Evolutionary conservation across 2,797 vertebrate species (phyloP).

Genomic region (Chiroxiphia lanceolata): DNA sequence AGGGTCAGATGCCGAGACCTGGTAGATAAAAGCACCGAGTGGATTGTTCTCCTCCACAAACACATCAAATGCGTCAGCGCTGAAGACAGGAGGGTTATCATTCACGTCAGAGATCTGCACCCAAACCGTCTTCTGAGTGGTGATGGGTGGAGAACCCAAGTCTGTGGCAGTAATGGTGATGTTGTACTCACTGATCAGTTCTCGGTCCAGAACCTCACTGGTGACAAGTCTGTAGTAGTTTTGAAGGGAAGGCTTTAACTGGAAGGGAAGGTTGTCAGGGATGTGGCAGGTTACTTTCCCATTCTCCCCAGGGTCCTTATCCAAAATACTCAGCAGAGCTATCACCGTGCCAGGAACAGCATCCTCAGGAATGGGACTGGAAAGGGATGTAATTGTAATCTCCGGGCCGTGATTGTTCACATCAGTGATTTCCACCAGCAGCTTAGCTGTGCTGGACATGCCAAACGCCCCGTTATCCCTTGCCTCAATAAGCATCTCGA

Average conservation of each 20-base stretch:
- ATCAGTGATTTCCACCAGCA: constrained; percentile 78
- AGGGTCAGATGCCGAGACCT: constrained; percentile 75
- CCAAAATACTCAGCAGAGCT: constrained; percentile 74
- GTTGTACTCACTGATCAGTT: constrained; percentile 70
- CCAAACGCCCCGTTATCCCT: constrained; percentile 73
- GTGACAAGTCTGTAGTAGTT: constrained; percentile 75
- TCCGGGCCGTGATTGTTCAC: constrained; percentile 81
- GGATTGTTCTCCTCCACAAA: constrained; percentile 81
- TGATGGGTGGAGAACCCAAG: constrained; percentile 73
- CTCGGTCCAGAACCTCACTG: constrained; percentile 67
- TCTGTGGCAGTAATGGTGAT: constrained; percentile 77
- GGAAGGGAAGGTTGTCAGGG: constrained; percentile 69
- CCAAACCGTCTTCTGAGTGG: constrained; percentile 56
- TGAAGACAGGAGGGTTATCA: constrained; percentile 80
- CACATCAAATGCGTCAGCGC: constrained; percentile 61
- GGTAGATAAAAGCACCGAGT: constrained; percentile 72
- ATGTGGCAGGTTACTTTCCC: constrained; percentile 73
- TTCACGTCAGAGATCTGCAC: constrained; percentile 77
- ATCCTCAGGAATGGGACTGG: constrained; percentile 74
- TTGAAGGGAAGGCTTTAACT: constrained; percentile 71
- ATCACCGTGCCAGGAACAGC: constrained; percentile 73
- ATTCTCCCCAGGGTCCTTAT: constrained; percentile 77
- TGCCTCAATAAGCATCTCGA: constrained; percentile 76
- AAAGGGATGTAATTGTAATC: constrained; percentile 75
- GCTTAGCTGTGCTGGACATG: constrained; percentile 74